Conservation (phyloP, 2,888 invertebrate genomes). For the Aphrophora alni region DNA sequence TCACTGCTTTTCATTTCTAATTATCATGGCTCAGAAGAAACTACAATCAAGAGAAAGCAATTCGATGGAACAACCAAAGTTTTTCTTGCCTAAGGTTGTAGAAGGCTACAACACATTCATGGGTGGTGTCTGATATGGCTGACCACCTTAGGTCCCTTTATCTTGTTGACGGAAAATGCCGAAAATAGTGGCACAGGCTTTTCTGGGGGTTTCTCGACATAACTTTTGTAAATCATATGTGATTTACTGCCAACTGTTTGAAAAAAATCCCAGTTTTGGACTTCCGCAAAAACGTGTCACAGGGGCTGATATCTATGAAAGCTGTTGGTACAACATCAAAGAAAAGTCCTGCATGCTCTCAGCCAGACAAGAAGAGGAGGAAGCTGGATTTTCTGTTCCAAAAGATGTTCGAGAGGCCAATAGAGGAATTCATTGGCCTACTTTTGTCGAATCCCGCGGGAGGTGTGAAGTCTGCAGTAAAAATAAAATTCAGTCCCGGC, state of each 20-base stretch:
- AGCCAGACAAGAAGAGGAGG: no score
- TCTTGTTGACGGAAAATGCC: constrained; percentile 41
- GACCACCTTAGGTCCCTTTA: constrained; percentile 41
- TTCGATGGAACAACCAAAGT: constrained; percentile 22
- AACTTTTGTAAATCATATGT: constrained; percentile 45
- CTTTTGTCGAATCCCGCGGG: no score
- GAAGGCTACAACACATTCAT: constrained; percentile 47
- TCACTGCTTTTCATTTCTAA: constrained; percentile 36
- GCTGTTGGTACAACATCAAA: no score
- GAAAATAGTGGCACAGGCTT: constrained; percentile 52
- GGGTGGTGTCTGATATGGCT: constrained; percentile 46
- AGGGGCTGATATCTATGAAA: no score
- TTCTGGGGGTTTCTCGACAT: constrained; percentile 50
- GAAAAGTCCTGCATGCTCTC: no score
- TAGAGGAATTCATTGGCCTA: no score
- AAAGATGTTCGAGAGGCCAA: no score
- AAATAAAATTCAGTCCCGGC: no score
- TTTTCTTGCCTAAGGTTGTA: constrained; percentile 43
- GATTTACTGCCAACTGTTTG: constrained; percentile 2
- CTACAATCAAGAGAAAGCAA: constrained; percentile 42
- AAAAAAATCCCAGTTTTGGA: background rate
- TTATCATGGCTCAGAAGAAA: constrained; percentile 43
- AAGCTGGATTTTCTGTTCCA: no score
- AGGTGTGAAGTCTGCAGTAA: no score
- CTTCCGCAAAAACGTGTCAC: no score